phyloP scores from a whole-genome alignment of 2,797 vertebrate genomes.

The Nannoperca obscura region DNA sequence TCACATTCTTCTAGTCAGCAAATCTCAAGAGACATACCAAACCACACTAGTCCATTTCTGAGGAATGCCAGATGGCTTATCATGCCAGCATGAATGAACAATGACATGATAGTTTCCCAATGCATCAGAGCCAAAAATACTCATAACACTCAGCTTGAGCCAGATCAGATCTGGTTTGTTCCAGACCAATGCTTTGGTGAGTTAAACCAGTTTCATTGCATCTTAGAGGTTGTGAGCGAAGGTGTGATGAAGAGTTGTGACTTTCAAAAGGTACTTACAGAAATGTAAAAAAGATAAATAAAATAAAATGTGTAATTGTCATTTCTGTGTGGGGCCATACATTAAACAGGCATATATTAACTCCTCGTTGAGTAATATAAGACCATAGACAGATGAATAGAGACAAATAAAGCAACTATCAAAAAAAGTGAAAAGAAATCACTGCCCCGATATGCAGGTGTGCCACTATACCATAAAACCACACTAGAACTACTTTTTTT shows the following conservation, averaged over 20 bases:
- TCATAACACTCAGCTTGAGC: neutral
- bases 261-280: constrained; percentile 34
- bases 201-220: constrained; percentile 39
- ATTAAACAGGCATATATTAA: neutral
- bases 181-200: constrained; percentile 14
- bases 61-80: constrained; percentile 32
- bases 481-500: neutral
- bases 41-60: neutral
- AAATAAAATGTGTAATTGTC: neutral
- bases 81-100: neutral
- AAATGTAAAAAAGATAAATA: neutral
- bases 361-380: neutral
- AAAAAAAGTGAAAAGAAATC: neutral
- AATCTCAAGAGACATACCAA: constrained; percentile 40
- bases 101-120: neutral
- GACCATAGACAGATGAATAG: neutral
- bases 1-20: constrained; percentile 63
- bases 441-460: neutral
- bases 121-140: constrained; percentile 30
- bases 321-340: neutral
- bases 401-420: neutral
- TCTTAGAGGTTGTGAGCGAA: neutral
- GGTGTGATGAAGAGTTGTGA: neutral
- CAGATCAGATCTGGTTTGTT: constrained; percentile 7
- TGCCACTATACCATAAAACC: neutral